Percentiles rank a stretch among this genome's conserved stretches.
phyloP scores from a whole-genome alignment of 2,888 invertebrate genomes.

The Ophion costatus region DNA sequence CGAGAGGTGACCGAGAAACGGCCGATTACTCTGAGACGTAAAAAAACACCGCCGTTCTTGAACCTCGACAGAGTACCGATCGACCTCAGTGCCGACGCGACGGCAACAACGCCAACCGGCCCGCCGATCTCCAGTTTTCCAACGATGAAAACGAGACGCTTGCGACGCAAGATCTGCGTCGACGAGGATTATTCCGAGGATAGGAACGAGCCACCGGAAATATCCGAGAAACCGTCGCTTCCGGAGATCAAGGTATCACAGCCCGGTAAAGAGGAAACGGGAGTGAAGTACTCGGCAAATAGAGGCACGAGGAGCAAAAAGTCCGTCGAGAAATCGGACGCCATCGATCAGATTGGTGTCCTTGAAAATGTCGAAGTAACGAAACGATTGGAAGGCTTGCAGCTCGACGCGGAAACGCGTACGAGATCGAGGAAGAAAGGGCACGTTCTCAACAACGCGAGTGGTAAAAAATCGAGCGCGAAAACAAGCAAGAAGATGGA shows the following conservation, averaged over 20 bases:
- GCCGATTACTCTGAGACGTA: constrained; percentile 67
- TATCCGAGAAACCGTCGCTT: constrained; percentile 24
- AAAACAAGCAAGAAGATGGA: constrained; percentile 20
- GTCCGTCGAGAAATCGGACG: not conserved
- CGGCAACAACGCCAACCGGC: constrained; percentile 1
- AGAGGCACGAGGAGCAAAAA: constrained; percentile 37
- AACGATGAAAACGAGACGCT: constrained; percentile 23
- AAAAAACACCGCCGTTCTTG: constrained; percentile 71
- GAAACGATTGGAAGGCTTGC: constrained; percentile 15
- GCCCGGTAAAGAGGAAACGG: constrained; percentile 46
- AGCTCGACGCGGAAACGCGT: not conserved
- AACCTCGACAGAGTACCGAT: constrained; percentile 71
- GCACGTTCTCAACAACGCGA: not conserved
- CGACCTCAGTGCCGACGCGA: constrained; percentile 51
- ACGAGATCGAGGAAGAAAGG: not conserved
- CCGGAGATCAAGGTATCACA: constrained; percentile 46
- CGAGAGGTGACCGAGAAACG: constrained; percentile 61
- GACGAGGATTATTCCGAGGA: constrained; percentile 58
- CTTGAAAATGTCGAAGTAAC: not conserved
- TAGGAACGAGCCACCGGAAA: constrained; percentile 49
- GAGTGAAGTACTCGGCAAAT: constrained; percentile 60
- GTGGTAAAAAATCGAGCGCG: not conserved
- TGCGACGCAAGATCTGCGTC: constrained; percentile 26
- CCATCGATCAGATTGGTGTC: not conserved
- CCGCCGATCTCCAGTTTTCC: not conserved